phyloP scores from a whole-genome alignment of 2,888 invertebrate genomes.

The Charanyca ferruginea region DNA sequence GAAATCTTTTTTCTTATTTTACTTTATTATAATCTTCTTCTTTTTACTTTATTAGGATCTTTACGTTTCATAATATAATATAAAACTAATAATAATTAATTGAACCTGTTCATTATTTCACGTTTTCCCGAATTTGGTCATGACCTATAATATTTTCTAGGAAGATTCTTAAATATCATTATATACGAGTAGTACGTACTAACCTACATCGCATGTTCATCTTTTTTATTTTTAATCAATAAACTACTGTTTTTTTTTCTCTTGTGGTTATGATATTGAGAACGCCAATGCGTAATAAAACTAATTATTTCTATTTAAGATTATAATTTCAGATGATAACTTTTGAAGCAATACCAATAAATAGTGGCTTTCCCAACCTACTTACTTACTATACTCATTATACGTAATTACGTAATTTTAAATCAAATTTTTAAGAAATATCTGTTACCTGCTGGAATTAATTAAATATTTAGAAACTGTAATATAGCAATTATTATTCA shows the following conservation, averaged over 20 bases:
- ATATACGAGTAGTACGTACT: background rate
- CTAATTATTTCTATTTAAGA: background rate
- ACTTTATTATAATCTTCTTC: too few species aligned
- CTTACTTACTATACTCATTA: background rate
- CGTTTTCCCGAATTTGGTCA: background rate
- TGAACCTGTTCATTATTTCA: conserved; percentile 5
- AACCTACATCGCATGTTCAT: background rate
- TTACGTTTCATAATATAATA: background rate
- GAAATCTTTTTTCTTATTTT: background rate
- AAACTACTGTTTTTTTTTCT: too few species aligned
- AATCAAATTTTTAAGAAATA: conserved; percentile 13
- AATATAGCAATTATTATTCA: conserved; percentile 23
- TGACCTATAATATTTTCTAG: background rate
- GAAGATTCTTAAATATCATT: background rate
- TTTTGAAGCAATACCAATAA: background rate
- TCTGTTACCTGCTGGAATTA: background rate
- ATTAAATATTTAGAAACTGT: conserved; percentile 4
- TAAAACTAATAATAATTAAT: conserved; percentile 5
- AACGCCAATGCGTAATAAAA: too few species aligned
- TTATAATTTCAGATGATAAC: background rate
- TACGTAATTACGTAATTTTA: conserved; percentile 15
- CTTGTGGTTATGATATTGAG: too few species aligned
- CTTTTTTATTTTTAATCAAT: too few species aligned
- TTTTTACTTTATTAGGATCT: background rate
- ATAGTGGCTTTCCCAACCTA: background rate